Evolutionary conservation across 2,113 vertebrate genomes (phyloP).

Genomic region (Sclerurus mexicanus): DNA sequence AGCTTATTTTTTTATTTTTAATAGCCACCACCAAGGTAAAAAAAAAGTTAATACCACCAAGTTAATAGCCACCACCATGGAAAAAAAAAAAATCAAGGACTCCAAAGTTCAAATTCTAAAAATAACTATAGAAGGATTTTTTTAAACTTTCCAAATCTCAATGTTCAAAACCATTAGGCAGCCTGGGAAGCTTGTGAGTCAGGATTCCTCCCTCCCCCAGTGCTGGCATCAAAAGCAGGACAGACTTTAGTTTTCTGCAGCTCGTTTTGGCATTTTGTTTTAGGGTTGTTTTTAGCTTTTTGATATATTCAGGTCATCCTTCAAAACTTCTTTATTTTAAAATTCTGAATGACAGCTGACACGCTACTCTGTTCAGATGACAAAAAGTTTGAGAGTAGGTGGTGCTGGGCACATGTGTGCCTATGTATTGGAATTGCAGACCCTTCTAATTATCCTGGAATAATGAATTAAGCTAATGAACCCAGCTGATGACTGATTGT

Average conservation of each 20-base stretch:
- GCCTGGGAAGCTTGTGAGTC: not conserved
- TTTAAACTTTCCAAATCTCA: not conserved
- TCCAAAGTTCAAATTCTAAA: not conserved
- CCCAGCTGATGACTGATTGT: not conserved
- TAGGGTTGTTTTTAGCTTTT: constrained; percentile 25
- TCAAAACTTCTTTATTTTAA: not conserved
- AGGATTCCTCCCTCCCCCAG: not conserved
- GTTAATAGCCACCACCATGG: not conserved
- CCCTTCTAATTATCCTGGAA: not conserved
- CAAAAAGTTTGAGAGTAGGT: not conserved
- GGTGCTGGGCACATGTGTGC: not conserved
- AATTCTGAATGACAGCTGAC: not conserved
- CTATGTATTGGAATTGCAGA: not conserved
- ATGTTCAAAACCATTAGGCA: not conserved
- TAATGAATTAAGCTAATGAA: not conserved
- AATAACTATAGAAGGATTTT: not conserved
- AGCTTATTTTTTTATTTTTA: not conserved
- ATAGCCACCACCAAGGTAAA: not conserved
- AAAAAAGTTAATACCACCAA: too few species aligned
- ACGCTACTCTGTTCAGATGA: not conserved
- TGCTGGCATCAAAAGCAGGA: constrained; percentile 6
- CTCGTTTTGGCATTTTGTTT: constrained; percentile 11
- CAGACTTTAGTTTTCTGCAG: constrained; percentile 2
- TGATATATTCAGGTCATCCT: not conserved
- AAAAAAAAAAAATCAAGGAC: not conserved